A percentile compares a stretch with the other conserved stretches of the same genome.
Conservation (phyloP, 53 echinoderm and acorn worm genomes). For the Apostichopus leukothele region DNA sequence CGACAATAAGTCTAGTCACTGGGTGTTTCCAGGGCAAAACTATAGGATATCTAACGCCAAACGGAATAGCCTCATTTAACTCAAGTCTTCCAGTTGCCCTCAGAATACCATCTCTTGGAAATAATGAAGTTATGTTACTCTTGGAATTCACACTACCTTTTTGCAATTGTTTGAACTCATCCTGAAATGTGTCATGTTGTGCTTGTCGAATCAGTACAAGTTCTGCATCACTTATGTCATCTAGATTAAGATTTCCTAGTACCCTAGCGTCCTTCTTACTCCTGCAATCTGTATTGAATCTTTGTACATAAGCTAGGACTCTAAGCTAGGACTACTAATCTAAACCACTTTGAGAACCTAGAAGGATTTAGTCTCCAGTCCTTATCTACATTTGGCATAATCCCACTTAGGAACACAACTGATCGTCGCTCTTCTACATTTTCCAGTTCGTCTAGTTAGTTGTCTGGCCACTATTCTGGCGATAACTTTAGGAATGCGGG, state of each 20-base stretch:
- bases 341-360: slow-evolving; percentile 29
- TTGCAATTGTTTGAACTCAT: slow-evolving; percentile 7
- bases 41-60: slow-evolving; percentile 18
- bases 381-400: background rate
- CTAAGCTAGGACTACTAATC: background rate
- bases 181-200: slow-evolving; percentile 13
- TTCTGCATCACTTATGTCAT: slow-evolving; percentile 29
- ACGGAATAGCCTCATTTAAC: background rate
- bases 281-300: slow-evolving; percentile 24
- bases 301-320: slow-evolving; percentile 23
- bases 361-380: slow-evolving; percentile 14
- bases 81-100: background rate
- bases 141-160: background rate
- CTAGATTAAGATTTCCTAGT: background rate
- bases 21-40: slow-evolving; percentile 2
- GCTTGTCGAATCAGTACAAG: background rate
- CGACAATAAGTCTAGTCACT: background rate
- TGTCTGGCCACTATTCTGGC: background rate
- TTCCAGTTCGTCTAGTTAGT: background rate
- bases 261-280: background rate
- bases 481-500: background rate
- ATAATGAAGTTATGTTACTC: background rate
- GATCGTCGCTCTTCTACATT: background rate
- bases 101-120: slow-evolving; percentile 21
- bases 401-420: background rate